Percentiles rank a stretch among this genome's conserved stretches.
Conservation (phyloP, 2,797 vertebrate genomes). For the Ciconia nigra region DNA sequence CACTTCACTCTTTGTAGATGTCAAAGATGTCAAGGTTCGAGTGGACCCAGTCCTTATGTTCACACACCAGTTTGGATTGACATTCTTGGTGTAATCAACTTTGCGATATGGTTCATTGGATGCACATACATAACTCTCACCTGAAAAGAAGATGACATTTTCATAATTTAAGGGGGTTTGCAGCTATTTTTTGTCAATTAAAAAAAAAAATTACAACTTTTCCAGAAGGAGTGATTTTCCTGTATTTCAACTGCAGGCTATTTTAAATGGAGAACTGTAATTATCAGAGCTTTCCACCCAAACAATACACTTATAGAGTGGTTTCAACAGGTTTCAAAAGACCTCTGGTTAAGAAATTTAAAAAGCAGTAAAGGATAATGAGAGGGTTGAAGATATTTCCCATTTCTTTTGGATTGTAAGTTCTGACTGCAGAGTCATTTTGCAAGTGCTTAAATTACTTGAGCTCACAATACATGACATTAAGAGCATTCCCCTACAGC, state of each 20-base stretch:
- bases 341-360: background rate
- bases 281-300: background rate
- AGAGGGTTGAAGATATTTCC: background rate
- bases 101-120: slow-evolving; percentile 92
- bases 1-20: slow-evolving; percentile 79
- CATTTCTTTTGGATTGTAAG: background rate
- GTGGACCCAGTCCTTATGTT: slow-evolving; percentile 83
- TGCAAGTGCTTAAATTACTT: background rate
- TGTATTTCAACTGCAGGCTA: background rate
- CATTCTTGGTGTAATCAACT: slow-evolving; percentile 94
- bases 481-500: background rate
- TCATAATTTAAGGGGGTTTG: background rate
- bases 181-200: background rate
- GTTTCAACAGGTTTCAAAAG: background rate
- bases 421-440: background rate
- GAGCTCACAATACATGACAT: background rate
- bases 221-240: background rate
- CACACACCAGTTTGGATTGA: slow-evolving; percentile 97
- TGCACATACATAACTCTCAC: slow-evolving; percentile 96
- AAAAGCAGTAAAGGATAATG: background rate
- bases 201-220: background rate
- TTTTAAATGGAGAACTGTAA: background rate
- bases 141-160: slow-evolving; percentile 65
- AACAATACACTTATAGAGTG: background rate
- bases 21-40: slow-evolving; percentile 83